These are phyloP conservation scores for Diglossa cyanea DNA, from an alignment of 2,797 vertebrate species.

Conservation along the genomic window DNA sequence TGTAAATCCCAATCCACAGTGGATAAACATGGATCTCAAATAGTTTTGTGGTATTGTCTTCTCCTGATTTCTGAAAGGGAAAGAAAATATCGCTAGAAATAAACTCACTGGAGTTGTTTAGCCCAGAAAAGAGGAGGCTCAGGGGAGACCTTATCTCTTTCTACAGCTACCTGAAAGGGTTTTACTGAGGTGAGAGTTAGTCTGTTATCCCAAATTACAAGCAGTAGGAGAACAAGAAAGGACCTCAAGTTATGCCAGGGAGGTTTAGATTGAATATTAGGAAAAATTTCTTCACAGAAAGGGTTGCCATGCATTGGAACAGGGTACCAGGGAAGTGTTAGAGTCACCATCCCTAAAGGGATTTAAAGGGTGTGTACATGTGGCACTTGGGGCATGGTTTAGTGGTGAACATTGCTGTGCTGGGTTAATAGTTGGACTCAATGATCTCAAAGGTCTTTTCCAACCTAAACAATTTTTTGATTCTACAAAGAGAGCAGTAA, in stretches of 20 bases:
- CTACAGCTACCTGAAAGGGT: neutral
- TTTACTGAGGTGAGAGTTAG: neutral
- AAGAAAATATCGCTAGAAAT: neutral
- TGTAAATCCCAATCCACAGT: slow-evolving; percentile 19
- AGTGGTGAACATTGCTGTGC: neutral
- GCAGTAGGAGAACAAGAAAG: neutral
- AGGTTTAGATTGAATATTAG: neutral
- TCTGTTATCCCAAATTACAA: neutral
- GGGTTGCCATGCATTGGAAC: fast-evolving
- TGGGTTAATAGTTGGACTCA: neutral
- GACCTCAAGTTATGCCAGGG: neutral
- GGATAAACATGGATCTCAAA: neutral
- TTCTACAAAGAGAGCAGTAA: neutral
- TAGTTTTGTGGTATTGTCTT: neutral
- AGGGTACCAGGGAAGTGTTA: neutral
- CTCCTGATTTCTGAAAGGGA: neutral
- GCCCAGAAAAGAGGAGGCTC: neutral
- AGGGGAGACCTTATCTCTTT: fast-evolving
- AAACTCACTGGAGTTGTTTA: neutral
- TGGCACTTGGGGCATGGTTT: neutral
- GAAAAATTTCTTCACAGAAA: neutral
- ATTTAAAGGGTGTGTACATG: neutral
- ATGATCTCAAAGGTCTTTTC: neutral
- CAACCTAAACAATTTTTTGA: neutral
- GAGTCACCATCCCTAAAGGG: neutral